A percentile compares a stretch with the other conserved stretches of the same genome.
phyloP scores from a whole-genome alignment of 2,113 vertebrate species.

The Phrynocephalus versicolor region DNA sequence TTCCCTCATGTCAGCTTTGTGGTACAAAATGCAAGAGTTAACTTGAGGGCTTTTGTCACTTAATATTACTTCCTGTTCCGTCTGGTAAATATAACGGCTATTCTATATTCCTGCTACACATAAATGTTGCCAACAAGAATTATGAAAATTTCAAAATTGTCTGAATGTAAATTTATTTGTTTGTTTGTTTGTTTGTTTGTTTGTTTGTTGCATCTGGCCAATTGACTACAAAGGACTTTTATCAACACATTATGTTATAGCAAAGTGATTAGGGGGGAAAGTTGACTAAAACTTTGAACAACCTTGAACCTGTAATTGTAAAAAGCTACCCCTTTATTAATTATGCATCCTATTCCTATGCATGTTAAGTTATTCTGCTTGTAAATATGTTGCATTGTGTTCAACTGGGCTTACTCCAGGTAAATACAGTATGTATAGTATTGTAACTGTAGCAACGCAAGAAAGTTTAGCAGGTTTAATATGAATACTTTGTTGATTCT shows the following conservation, averaged over 20 bases:
- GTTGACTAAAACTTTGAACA: accelerated
- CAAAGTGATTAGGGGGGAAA: accelerated
- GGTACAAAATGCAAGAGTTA: background rate
- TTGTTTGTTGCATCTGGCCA: no score
- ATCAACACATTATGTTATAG: background rate
- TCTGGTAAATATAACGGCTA: slow-evolving; percentile 8
- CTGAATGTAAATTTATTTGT: no score
- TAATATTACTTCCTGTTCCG: slow-evolving; percentile 31
- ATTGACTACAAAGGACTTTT: background rate
- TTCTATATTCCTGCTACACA: background rate
- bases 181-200: no score
- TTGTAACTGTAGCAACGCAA: background rate
- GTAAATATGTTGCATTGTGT: background rate
- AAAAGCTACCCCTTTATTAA: background rate
- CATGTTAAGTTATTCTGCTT: background rate
- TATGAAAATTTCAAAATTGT: background rate
- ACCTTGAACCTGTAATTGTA: background rate
- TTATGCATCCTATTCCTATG: background rate
- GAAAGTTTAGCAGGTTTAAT: background rate
- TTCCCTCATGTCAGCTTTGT: background rate
- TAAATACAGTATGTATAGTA: background rate
- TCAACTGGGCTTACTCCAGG: background rate
- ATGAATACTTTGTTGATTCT: background rate
- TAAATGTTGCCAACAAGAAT: background rate
- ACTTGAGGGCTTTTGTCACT: slow-evolving; percentile 33